Base-by-base conservation (phyloP, 2,797 vertebrate genomes). In the Arctocebus calabarensis region DNA sequence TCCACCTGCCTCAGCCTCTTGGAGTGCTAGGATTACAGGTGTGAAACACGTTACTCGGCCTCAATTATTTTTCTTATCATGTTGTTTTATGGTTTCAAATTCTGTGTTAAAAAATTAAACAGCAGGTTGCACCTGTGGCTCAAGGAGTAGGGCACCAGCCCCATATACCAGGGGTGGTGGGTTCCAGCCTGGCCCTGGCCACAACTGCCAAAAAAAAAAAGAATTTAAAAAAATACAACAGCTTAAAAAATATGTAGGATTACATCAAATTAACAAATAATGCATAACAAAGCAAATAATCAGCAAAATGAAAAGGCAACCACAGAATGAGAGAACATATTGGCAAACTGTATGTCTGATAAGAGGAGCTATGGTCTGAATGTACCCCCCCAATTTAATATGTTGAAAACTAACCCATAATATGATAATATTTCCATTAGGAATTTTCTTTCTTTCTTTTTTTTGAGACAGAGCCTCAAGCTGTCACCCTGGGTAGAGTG, bases 61-160 rank as follows among this genome's bases (percentile, higher is more conserved):
- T 0, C 0, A n/a, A 12, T 68, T 84, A 92, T 90, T 90, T 83
- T 68, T 5, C 94, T 92, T 91, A 94, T 86, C 59, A 0, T 20
- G 0, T 66, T 74, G 64, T 82, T 88, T 97, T 91, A 64, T 91
- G 27, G 62, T 84, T 90, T 94, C 85, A 27, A 89, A 91, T 95
- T 97, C 55, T 92, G 87, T 96, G 96, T 66, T 97, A 81, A 86
- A 96, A 97, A 92, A 94, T 52, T 61, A 27, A 92, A 92, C 84
- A 92, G 40, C 71, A 13, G 48, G 48, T 14, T 2, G 48, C 13
- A 14, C 48, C 48, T 48, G 48, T 48, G 13, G 48, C 48, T 48
- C 48, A 48, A 14, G 48, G 48, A 48, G 48, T 48, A 48, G 13
- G 48, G 13, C 4, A 13, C 13, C 48, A 48, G 48, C 13, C 48